Percentiles rank a stretch among this genome's conserved stretches.
Evolutionary conservation across 1,140 invertebrate species (phyloP).

Genomic region (Nebria ingens): DNA sequence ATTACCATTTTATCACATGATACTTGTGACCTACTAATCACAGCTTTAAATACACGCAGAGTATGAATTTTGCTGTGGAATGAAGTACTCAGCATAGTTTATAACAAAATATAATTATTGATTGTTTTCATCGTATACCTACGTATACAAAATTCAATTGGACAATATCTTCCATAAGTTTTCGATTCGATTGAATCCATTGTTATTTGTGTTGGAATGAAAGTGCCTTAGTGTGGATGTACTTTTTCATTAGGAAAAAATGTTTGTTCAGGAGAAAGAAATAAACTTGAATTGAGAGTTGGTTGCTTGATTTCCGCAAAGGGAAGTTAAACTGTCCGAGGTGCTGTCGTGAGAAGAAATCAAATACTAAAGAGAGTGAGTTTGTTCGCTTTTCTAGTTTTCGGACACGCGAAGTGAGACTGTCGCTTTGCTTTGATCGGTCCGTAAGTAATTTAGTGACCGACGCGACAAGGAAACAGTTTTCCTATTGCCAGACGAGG

Average conservation of each 20-base stretch:
- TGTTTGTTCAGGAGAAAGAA: neutral
- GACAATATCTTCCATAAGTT: too few species aligned
- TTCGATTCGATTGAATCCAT: too few species aligned
- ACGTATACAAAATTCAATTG: too few species aligned
- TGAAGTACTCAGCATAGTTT: too few species aligned
- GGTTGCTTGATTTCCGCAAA: neutral
- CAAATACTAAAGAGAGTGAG: constrained; percentile 9
- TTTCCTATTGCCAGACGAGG: too few species aligned
- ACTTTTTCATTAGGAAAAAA: constrained; percentile 9
- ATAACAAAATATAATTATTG: too few species aligned
- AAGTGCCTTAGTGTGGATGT: too few species aligned
- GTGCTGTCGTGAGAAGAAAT: neutral
- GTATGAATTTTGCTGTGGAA: too few species aligned
- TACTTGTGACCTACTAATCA: constrained; percentile 4
- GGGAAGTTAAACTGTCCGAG: neutral
- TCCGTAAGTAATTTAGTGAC: constrained; percentile 22
- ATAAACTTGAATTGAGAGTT: neutral
- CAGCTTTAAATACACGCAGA: constrained; percentile 1
- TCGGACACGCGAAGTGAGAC: constrained; percentile 14
- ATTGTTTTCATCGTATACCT: too few species aligned
- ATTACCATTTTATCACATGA: constrained; percentile 8
- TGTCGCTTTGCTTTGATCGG: constrained; percentile 20
- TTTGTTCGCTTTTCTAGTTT: too few species aligned
- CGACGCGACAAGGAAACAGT: too few species aligned
- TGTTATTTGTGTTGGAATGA: too few species aligned